Evolutionary conservation across 2,113 vertebrate genomes (phyloP).

Genomic region (Etheostoma spectabile): DNA sequence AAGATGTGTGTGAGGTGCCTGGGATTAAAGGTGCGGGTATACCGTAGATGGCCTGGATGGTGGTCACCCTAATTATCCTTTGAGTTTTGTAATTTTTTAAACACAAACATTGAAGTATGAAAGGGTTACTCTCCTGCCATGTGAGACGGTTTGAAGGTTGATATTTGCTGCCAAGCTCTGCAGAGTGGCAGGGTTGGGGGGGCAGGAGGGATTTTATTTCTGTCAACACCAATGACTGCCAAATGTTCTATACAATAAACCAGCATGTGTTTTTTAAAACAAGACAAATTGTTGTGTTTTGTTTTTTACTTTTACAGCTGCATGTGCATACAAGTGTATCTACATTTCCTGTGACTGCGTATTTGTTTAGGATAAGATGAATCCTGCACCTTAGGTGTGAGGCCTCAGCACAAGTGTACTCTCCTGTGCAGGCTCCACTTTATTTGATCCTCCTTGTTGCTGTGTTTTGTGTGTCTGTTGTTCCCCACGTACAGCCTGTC

Average conservation of each 20-base stretch:
- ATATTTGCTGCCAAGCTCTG: constrained; percentile 50
- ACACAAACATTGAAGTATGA: constrained; percentile 1
- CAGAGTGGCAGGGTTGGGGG: constrained; percentile 16
- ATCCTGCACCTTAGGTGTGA: background rate
- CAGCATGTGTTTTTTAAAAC: constrained; percentile 32
- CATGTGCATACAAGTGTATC: background rate
- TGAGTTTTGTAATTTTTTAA: background rate
- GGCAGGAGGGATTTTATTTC: constrained; percentile 26
- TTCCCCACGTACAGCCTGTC: constrained; percentile 56
- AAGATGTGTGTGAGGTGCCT: constrained; percentile 9
- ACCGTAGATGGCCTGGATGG: background rate
- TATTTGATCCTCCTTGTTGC: constrained; percentile 74
- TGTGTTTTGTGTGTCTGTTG: constrained; percentile 78
- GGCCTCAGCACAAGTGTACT: constrained; percentile 12
- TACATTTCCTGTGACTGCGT: background rate
- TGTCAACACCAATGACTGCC: constrained; percentile 67
- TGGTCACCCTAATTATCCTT: constrained; percentile 12
- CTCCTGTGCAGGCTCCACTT: constrained; percentile 40
- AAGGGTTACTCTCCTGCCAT: constrained; percentile 13
- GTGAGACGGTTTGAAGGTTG: constrained; percentile 20
- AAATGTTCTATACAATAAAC: constrained; percentile 75
- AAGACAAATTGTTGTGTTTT: background rate
- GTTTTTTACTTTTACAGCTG: constrained; percentile 8
- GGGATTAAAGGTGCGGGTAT: too few relatives aligned
- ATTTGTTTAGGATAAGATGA: background rate